Evolutionary conservation across 1,140 invertebrate genomes (phyloP).

Genomic region (Heterodera carotae): DNA sequence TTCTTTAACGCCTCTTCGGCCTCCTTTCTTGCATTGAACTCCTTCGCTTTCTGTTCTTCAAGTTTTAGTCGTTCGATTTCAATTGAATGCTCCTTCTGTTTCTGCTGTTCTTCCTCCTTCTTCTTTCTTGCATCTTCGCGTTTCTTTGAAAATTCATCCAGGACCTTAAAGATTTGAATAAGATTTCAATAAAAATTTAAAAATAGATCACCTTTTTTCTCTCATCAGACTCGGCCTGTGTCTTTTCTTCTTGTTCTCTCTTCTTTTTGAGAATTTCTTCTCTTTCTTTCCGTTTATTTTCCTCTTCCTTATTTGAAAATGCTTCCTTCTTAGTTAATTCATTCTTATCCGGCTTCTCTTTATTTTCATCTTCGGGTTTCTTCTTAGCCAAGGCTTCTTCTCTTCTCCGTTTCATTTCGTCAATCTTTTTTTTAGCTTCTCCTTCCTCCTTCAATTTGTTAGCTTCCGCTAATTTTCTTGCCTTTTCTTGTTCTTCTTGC

Average conservation of each 20-base stretch:
- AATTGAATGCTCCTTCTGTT: background rate
- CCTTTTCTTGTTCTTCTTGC: constrained; percentile 14
- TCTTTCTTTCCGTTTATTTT: constrained; percentile 1
- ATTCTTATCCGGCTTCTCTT: background rate
- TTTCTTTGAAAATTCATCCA: constrained; percentile 8
- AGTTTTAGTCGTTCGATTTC: constrained; percentile 20
- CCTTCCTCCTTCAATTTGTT: constrained; percentile 7
- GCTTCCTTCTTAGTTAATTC: background rate
- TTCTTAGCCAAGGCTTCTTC: constrained; percentile 9
- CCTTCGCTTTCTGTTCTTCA: constrained; percentile 13
- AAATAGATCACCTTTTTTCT: background rate
- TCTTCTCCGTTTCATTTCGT: constrained; percentile 9
- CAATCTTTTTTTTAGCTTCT: background rate
- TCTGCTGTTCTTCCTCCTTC: constrained; percentile 13
- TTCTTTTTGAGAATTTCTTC: constrained; percentile 13
- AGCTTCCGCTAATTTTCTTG: background rate
- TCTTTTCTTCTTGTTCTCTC: background rate
- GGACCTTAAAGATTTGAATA: background rate
- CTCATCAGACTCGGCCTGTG: background rate
- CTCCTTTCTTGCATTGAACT: constrained; percentile 10
- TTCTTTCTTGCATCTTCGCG: background rate
- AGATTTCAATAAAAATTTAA: background rate
- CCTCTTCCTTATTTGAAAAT: background rate
- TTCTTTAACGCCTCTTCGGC: constrained; percentile 27
- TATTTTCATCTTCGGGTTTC: background rate